Conservation (phyloP, 2,888 invertebrate genomes). For the Diachrysia chrysitis region DNA sequence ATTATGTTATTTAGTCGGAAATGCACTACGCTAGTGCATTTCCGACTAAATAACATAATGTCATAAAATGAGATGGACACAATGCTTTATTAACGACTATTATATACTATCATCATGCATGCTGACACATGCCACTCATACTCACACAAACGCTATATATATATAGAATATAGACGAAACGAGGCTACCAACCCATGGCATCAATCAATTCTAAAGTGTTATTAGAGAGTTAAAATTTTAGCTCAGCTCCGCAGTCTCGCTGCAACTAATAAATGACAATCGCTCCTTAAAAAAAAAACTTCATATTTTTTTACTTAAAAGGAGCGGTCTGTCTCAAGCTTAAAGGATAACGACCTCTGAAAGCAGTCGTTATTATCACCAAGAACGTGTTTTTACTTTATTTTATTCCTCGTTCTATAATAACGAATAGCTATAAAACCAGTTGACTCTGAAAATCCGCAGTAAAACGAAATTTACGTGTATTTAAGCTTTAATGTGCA, state of each 20-base stretch:
- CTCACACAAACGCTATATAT: not conserved
- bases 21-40: not conserved
- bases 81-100: not conserved
- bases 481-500: slow-evolving; percentile 39
- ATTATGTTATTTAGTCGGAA: not conserved
- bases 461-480: slow-evolving; percentile 46
- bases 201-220: not conserved
- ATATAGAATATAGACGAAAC: not conserved
- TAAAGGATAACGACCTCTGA: not conserved
- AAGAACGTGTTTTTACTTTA: slow-evolving; percentile 3
- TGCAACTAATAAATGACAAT: slow-evolving; percentile 1
- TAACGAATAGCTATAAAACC: slow-evolving; percentile 26
- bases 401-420: slow-evolving; percentile 15
- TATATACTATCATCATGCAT: not conserved
- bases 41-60: no score
- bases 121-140: not conserved
- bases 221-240: not conserved
- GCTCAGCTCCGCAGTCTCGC: not conserved
- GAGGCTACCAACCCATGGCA: not conserved
- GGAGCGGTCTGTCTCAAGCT: not conserved
- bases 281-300: not conserved
- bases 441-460: slow-evolving; percentile 40
- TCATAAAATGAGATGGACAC: no score
- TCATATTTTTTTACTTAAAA: not conserved
- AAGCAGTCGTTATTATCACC: not conserved